A percentile compares a stretch with the other conserved stretches of the same genome.
Evolutionary conservation across 2,113 vertebrate species (phyloP).

Genomic region (Epinephelus cyanopodus): DNA sequence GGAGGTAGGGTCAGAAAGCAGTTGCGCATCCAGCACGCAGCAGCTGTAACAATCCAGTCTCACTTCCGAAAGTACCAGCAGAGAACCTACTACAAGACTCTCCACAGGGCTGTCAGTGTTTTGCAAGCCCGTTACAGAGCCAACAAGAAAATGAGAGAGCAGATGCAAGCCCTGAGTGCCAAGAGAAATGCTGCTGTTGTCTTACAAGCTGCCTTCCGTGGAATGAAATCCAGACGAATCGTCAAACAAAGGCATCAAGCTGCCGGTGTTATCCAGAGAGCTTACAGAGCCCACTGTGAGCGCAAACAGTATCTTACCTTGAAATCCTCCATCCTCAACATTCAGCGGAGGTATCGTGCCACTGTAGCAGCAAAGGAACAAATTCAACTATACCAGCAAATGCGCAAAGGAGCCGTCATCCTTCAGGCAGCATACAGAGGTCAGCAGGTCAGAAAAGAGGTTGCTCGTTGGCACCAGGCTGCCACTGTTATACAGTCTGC

Average conservation of each 20-base stretch:
- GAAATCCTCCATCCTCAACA: constrained; percentile 68
- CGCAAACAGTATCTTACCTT: constrained; percentile 73
- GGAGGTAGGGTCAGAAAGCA: constrained; percentile 78
- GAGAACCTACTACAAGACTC: constrained; percentile 74
- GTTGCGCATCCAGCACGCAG: constrained; percentile 61
- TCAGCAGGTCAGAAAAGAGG: constrained; percentile 70
- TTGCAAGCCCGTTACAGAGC: constrained; percentile 87
- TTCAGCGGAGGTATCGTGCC: constrained; percentile 86
- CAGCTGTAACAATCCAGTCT: constrained; percentile 89
- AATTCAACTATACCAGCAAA: constrained; percentile 74
- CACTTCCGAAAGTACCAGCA: constrained; percentile 83
- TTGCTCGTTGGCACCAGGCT: constrained; percentile 80
- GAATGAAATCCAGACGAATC: constrained; percentile 79
- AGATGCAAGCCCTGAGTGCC: constrained; percentile 60
- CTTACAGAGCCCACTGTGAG: constrained; percentile 77
- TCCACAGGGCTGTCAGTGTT: constrained; percentile 79
- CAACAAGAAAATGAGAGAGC: constrained; percentile 74
- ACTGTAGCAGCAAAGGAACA: constrained; percentile 52
- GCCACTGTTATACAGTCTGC: constrained; percentile 86
- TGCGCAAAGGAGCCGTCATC: constrained; percentile 70
- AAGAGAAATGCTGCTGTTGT: constrained; percentile 77
- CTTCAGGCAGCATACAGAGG: constrained; percentile 88
- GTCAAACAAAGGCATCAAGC: constrained; percentile 70
- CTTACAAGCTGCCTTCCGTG: constrained; percentile 87
- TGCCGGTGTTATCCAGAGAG: constrained; percentile 84